Evolutionary conservation across 2,113 vertebrate species (phyloP), one percentile per base, ranked within the genome.

Genomic region (Brachypodius melanocephalos): DNA sequence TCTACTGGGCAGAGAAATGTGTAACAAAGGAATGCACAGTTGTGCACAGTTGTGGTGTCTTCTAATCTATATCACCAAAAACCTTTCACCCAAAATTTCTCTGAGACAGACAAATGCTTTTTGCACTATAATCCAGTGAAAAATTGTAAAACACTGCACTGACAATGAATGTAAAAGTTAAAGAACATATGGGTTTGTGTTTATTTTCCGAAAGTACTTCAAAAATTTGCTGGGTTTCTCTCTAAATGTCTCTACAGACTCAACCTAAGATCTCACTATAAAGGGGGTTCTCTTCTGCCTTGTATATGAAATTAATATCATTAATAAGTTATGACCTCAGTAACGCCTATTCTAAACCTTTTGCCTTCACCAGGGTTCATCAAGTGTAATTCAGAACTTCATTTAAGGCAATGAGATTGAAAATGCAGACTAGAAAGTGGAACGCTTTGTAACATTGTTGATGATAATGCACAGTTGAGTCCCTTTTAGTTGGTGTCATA

Each of bases 321-420:
- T 58, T 90, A 92, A 46, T 45, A 87, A 85, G 6, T 85, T 89
- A 73, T 46, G 14, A 68, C 45, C 54, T 82, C 5, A 3, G 25
- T 62, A 73, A 62, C 42, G 82, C 29, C n/a, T 82, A 31, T 46
- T 95, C 31, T 65, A 92, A 85, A 92, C 45, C 46, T 84, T 49
- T 40, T 74, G 59, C 22, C 46, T 85, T 89, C 73, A 61, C 31
- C 25, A 63, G 14, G 42, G 36, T 43, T 87, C 40, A 42, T 40
- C 36, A 75, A 84, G 66, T 32, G 31, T 52, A 78, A 73, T 79
- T 90, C 82, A 78, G 61, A 28, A 26, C 49, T 95, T 85, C 40
- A 82, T 72, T 94, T 73, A 82, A 73, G 49, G 55, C 32, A 82
- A 49, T n/a, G 54, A 89, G 38, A 79, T 68, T 66, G 57, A 57